A percentile compares a stretch with the other conserved stretches of the same genome.
phyloP scores from a whole-genome alignment of 2,888 invertebrate genomes.

The Andrena bucephala region DNA sequence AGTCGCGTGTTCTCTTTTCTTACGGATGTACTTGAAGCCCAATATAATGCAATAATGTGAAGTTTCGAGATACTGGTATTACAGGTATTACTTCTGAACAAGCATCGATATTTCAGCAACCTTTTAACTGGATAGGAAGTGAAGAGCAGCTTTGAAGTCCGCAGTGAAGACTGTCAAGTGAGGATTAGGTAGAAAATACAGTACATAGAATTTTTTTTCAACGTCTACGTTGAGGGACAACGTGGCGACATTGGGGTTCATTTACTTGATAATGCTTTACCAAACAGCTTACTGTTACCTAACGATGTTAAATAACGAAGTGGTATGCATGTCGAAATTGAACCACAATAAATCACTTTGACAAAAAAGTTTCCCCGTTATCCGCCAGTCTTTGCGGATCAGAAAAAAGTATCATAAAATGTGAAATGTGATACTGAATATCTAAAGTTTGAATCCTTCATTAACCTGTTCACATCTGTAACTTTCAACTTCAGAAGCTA shows the following conservation, averaged over 20 bases:
- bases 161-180: constrained; percentile 64
- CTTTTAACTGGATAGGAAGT: constrained; percentile 61
- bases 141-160: constrained; percentile 56
- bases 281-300: neutral
- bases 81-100: constrained; percentile 2
- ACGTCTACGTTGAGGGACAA: neutral
- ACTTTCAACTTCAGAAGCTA: neutral
- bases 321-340: too few species aligned
- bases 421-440: too few species aligned
- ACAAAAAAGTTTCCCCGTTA: neutral
- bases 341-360: neutral
- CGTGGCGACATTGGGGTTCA: constrained; percentile 1
- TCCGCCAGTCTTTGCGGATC: neutral
- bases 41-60: constrained; percentile 45
- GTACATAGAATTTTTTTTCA: constrained; percentile 22
- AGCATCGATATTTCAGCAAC: constrained; percentile 35
- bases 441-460: too few species aligned
- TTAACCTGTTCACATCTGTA: too few species aligned
- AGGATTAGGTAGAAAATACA: constrained; percentile 54
- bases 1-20: neutral
- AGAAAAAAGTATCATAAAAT: too few species aligned
- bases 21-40: neutral
- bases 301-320: neutral
- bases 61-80: constrained; percentile 26
- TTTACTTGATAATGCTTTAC: constrained; percentile 14